These are phyloP conservation scores for Catocala sponsa DNA, from an alignment of 2,888 invertebrate species.

Conservation along the genomic window DNA sequence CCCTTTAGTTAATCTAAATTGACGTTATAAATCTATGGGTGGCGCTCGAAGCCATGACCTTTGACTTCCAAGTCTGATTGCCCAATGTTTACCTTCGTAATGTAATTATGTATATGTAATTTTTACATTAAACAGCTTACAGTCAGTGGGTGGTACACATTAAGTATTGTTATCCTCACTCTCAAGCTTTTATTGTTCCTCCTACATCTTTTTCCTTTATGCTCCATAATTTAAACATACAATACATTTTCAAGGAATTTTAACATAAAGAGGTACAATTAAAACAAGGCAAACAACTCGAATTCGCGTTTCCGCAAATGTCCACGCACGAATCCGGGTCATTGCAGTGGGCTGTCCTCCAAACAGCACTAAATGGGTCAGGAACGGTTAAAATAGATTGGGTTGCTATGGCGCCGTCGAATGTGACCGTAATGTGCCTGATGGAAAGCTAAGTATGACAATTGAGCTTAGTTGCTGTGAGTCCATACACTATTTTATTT, in stretches of 20 bases:
- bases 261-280: slow-evolving; percentile 27
- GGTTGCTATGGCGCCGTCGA: slow-evolving; percentile 54
- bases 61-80: too few relatives aligned
- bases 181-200: too few relatives aligned
- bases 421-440: slow-evolving; percentile 2
- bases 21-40: too few relatives aligned
- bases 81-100: too few relatives aligned
- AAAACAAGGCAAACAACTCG: slow-evolving; percentile 35
- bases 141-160: too few relatives aligned
- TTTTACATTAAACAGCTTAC: too few relatives aligned
- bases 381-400: slow-evolving; percentile 56
- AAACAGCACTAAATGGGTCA: slow-evolving; percentile 68
- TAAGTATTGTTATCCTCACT: too few relatives aligned
- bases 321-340: slow-evolving; percentile 64
- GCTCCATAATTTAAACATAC: too few relatives aligned
- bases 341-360: slow-evolving; percentile 67
- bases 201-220: too few relatives aligned
- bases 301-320: slow-evolving; percentile 47
- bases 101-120: too few relatives aligned
- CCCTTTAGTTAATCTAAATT: too few relatives aligned
- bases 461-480: background rate
- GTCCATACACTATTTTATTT: background rate
- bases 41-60: too few relatives aligned
- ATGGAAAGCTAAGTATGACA: background rate
- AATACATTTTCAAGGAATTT: slow-evolving; percentile 7